phyloP scores from a whole-genome alignment of 1,140 invertebrate species.

The Diorhabda carinulata region DNA sequence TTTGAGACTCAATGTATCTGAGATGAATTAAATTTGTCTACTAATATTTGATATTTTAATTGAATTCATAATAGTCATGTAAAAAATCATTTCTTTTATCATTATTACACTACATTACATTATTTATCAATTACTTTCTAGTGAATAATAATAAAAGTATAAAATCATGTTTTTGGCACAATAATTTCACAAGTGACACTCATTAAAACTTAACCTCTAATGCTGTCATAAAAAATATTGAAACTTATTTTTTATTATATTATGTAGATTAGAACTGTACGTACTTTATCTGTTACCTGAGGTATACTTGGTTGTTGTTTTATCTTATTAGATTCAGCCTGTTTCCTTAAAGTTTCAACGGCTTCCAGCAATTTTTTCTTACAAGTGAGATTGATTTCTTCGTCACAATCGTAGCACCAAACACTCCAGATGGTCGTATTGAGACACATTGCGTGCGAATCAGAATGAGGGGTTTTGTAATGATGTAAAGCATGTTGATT shows the following conservation, averaged over 20 bases:
- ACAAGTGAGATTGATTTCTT: conserved; percentile 54
- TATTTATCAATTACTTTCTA: too few species aligned
- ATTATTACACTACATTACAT: too few species aligned
- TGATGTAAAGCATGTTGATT: conserved; percentile 75
- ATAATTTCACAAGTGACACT: too few species aligned
- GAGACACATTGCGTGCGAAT: conserved; percentile 68
- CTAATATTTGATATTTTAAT: too few species aligned
- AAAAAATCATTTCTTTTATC: too few species aligned
- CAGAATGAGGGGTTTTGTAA: conserved; percentile 69
- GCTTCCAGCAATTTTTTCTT: conserved; percentile 62
- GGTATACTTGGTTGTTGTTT: conserved; percentile 23
- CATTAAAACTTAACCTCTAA: too few species aligned
- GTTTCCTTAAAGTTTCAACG: conserved; percentile 61
- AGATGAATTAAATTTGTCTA: too few species aligned
- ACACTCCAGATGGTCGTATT: conserved; percentile 69
- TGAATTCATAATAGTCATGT: too few species aligned
- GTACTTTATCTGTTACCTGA: conserved; percentile 22
- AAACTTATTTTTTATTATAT: background rate
- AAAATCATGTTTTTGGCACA: too few species aligned
- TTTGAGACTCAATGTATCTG: too few species aligned
- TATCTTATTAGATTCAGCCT: conserved; percentile 33
- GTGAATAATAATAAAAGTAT: too few species aligned
- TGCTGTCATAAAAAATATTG: too few species aligned
- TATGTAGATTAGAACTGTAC: background rate
- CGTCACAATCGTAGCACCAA: conserved; percentile 71